Base-by-base conservation (phyloP, 2,113 vertebrate species). In the Lagopus muta region DNA sequence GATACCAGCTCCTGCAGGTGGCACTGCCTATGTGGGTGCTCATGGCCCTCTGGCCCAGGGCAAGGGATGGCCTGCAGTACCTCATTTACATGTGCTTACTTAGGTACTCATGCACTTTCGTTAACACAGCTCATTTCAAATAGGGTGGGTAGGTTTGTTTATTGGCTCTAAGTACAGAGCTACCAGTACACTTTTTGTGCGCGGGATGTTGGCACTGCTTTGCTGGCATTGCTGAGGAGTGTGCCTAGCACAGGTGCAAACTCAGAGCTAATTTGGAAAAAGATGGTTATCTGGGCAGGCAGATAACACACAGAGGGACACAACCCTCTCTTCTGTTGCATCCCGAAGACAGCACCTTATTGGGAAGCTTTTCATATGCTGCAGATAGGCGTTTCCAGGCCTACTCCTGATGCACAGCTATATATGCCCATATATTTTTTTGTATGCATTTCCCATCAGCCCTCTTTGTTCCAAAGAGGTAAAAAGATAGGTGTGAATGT, bases 201-300 rank as follows among this genome's bases (percentile, higher is more conserved):
- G 5, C 10, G 54, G 28, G 64, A 25, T 0, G 0, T 11, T 58
- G 30, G 55, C 32, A n/a, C 20, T 1, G 3, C 24, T 64, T 67
- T 66, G 30, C 65, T 82, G 43, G 38, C 67, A 38, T 3, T 2
- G 61, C 76, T 77, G 47, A 90, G 60, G 67, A 91, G 2, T 11
- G 75, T 30, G 58, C 45, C 69, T 2, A 16, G 60, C 82, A 87
- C 71, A 69, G 57, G 57, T 20, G 74, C 34, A 66, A n/a, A 19
- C 50, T 62, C 54, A 21, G 42, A 1, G 5, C 36, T 70, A 82
- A 52, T 36, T 10, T 36, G 50, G 40, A 71, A 78, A 91, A 93
- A 86, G 38, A 82, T 62, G 86, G n/a, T 70, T 85, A 90, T 36
- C 55, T 78, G 65, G 64, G 30, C 54, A 73, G 67, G 47, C 32